A percentile compares a stretch with the other conserved stretches of the same genome.
phyloP scores from a whole-genome alignment of 2,797 vertebrate species.

The Lacerta bilineata region DNA sequence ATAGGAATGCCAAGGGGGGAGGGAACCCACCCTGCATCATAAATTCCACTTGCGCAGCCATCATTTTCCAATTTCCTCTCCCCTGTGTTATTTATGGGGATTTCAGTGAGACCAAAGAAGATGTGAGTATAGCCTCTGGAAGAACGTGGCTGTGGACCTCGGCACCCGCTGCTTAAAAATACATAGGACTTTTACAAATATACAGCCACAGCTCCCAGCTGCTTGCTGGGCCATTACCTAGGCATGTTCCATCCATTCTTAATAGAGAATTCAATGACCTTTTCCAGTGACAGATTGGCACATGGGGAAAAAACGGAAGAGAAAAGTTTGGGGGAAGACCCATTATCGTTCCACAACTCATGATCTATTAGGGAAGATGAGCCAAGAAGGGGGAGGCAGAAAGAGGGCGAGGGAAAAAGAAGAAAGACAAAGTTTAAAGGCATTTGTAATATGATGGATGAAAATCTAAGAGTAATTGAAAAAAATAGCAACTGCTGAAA shows the following conservation, averaged over 20 bases:
- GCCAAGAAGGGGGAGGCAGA: not conserved
- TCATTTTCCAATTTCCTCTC: constrained; percentile 9
- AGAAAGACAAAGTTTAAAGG: constrained; percentile 41
- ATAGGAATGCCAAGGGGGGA: not conserved
- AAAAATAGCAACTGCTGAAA: constrained; percentile 44
- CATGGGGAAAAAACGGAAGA: not conserved
- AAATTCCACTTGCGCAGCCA: not conserved
- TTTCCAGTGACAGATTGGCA: constrained; percentile 16
- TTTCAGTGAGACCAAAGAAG: constrained; percentile 26
- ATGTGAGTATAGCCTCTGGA: constrained; percentile 54
- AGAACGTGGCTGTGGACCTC: constrained; percentile 63
- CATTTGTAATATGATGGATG: constrained; percentile 17
- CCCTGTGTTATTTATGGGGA: not conserved
- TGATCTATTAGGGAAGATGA: constrained; percentile 25
- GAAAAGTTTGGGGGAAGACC: not conserved
- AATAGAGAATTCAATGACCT: constrained; percentile 47
- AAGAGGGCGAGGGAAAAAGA: rapidly evolving
- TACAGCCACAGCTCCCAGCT: constrained; percentile 38
- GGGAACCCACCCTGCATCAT: not conserved
- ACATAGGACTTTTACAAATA: constrained; percentile 50
- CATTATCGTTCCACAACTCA: constrained; percentile 4
- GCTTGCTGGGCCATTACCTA: constrained; percentile 53
- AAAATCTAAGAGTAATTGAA: constrained; percentile 43
- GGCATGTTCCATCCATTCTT: constrained; percentile 11
- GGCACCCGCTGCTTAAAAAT: constrained; percentile 60